Base-by-base conservation (phyloP, 2,888 invertebrate genomes). In the Parnassius glacialis region DNA sequence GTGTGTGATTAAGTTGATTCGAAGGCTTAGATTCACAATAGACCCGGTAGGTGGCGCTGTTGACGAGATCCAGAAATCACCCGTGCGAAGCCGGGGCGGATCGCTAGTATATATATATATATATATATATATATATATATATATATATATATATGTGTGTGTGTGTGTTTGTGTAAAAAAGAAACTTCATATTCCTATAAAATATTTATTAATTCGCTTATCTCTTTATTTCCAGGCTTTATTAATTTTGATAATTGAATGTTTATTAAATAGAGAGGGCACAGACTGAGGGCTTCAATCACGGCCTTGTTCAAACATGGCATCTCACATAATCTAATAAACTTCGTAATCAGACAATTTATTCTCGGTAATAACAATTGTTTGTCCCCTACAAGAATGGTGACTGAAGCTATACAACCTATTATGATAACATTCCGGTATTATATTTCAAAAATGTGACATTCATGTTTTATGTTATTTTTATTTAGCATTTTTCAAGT, bases 331-430 rank as follows among this genome's bases (percentile, higher is more conserved):
- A 62, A 62, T 62, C 58, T 44, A 62, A 62, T 58, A 58, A 13
- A 44, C 43, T 9, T 9, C n/a, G 47, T 50, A 58, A 62, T 62
- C 53, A 62, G 52, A 62, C 62, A 55, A 55, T 58, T 62, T 53
- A 13, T 50, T 50, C 54, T 62, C 58, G 43, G 58, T 42, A 62
- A 58, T 57, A 53, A 57, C 47, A 47, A 53, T 55, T 58, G 59
- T 59, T 44, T 20, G 44, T 11, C 44, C 62, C 58, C 57, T 44
- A n/a, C 50, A 44, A 20, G 41, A 50, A 48, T 48, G 16, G 10
- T 9, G 43, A 34, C 34, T 34, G 34, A 13, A 53, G 56, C 45
- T 25, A 25, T 43, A 41, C n/a, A 9, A 48, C 51, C 42, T 55
- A 55, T 55, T 60, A 55, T 51, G 25, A 54, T n/a, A 7, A 3